A percentile compares a stretch with the other conserved stretches of the same genome.
These are phyloP conservation scores for Manis javanica DNA, from an alignment of 2,797 vertebrate species.

Conservation along the genomic window DNA sequence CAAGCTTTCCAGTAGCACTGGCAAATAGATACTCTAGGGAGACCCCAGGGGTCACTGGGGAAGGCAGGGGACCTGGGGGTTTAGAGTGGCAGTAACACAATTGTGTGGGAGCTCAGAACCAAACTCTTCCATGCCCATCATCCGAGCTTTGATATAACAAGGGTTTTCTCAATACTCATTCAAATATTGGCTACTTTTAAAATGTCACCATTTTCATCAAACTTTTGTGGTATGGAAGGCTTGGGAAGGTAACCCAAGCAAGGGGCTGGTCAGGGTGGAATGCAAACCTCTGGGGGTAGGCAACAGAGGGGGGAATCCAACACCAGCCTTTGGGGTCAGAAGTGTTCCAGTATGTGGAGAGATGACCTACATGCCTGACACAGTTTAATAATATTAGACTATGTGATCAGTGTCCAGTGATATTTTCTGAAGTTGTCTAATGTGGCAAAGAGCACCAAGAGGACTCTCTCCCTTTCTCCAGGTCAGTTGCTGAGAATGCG, in stretches of 20 bases:
- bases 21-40: not conserved
- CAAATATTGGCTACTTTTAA: conserved; percentile 1
- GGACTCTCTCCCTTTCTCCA: not conserved
- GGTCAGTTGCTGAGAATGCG: not conserved
- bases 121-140: not conserved
- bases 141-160: not conserved
- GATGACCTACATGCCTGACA: not conserved
- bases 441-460: not conserved
- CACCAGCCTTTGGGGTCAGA: not conserved
- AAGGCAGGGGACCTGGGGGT: not conserved
- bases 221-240: not conserved
- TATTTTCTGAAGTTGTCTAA: not conserved
- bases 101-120: not conserved
- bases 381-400: not conserved
- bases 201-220: not conserved
- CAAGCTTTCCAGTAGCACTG: not conserved
- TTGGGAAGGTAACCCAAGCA: not conserved
- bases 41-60: not conserved
- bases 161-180: not conserved
- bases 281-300: not conserved
- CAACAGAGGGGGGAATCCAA: not conserved
- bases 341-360: not conserved
- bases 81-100: conserved; percentile 16
- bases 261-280: not conserved
- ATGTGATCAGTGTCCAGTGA: not conserved